A percentile compares a stretch with the other conserved stretches of the same genome.
phyloP scores from a whole-genome alignment of 2,113 vertebrate species.

The Hirundichthys speculiger region DNA sequence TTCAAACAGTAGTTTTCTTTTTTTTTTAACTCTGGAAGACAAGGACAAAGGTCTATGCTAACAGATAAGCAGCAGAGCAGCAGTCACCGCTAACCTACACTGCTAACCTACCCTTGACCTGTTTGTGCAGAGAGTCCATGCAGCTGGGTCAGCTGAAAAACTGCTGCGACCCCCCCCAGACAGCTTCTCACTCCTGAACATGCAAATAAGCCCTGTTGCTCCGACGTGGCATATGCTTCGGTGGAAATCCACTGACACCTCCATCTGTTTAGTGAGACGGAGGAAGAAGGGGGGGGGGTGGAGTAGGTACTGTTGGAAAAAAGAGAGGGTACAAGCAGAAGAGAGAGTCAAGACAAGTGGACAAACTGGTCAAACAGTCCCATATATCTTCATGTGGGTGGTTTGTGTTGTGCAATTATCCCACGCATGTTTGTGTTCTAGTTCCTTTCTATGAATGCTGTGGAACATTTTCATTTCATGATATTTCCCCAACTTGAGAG shows the following conservation, averaged over 20 bases:
- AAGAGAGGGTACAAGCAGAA: too few species aligned
- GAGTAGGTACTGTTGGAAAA: constrained; percentile 4
- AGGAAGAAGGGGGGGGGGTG: neutral
- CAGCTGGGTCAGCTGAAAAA: constrained; percentile 51
- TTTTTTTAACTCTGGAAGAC: constrained; percentile 11
- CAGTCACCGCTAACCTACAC: constrained; percentile 45
- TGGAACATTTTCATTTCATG: constrained; percentile 19
- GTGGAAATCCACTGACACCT: constrained; percentile 68
- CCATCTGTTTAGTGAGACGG: constrained; percentile 68
- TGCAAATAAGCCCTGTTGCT: constrained; percentile 63
- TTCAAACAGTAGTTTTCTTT: constrained; percentile 35
- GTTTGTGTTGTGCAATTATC: neutral
- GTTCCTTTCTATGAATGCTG: neutral
- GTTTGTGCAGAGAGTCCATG: constrained; percentile 17
- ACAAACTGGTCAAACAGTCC: constrained; percentile 31
- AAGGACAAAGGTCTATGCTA: constrained; percentile 27
- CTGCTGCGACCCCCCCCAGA: constrained; percentile 59
- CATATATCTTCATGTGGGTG: neutral
- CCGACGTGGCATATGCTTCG: constrained; percentile 51
- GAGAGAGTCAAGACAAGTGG: constrained; percentile 9
- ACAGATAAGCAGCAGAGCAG: constrained; percentile 30
- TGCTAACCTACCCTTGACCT: constrained; percentile 66
- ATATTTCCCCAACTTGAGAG: constrained; percentile 27
- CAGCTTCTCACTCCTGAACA: constrained; percentile 52
- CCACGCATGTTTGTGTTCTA: neutral